Evolutionary conservation across 2,113 vertebrate species (phyloP).

Genomic region (Protobothrops flavoviridis): DNA sequence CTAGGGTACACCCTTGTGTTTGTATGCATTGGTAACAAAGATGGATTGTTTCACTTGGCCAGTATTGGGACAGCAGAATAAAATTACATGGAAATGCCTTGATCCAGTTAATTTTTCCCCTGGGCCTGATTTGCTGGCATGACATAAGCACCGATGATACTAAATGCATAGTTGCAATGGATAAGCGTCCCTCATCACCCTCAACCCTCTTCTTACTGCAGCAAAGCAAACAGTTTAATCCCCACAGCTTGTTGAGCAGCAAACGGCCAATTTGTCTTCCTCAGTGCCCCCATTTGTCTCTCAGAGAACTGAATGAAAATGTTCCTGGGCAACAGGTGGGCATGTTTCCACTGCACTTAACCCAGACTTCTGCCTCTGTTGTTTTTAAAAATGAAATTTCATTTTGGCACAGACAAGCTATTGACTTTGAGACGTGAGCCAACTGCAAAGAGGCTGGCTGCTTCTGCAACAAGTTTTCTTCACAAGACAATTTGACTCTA

Average conservation of each 20-base stretch:
- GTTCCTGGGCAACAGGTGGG: constrained; percentile 25
- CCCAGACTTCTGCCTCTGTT: constrained; percentile 20
- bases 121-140: not conserved
- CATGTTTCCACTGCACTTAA: constrained; percentile 27
- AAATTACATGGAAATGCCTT: not conserved
- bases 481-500: not conserved
- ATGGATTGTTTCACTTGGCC: not conserved
- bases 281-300: not conserved
- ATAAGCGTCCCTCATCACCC: not conserved
- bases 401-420: constrained; percentile 23
- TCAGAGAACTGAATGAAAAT: constrained; percentile 18
- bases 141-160: not conserved
- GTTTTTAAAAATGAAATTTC: constrained; percentile 40
- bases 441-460: not conserved
- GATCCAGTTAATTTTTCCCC: not conserved
- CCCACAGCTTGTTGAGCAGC: not conserved
- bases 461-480: not conserved
- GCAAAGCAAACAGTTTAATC: constrained; percentile 6
- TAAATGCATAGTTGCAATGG: not conserved
- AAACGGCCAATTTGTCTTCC: constrained; percentile 18
- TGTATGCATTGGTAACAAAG: not conserved
- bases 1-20: not conserved
- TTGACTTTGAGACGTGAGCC: not conserved
- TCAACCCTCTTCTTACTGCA: not conserved
- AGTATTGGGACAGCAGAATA: not conserved